Percentiles rank a stretch among this genome's conserved stretches.
Evolutionary conservation across 2,113 vertebrate genomes (phyloP).

Genomic region (Oncorhynchus tshawytscha): DNA sequence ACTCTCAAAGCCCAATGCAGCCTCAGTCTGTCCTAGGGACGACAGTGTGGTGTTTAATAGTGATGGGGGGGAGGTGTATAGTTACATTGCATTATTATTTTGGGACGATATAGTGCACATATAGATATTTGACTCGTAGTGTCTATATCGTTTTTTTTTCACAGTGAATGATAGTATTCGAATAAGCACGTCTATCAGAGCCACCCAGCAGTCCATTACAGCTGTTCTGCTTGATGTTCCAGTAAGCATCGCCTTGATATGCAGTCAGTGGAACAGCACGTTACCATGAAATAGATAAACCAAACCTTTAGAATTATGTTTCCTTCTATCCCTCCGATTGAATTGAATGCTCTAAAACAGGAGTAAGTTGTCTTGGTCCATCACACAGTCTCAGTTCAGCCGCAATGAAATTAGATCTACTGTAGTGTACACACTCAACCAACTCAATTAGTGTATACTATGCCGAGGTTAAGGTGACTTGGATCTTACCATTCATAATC

Average conservation of each 20-base stretch:
- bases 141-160: no score
- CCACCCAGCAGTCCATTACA: not conserved
- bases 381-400: not conserved
- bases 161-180: no score
- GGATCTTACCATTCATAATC: not conserved
- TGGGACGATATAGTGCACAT: no score
- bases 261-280: slow-evolving; percentile 22
- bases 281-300: slow-evolving; percentile 31
- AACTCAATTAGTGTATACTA: not conserved
- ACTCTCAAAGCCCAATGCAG: no score
- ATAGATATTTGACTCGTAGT: no score
- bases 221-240: not conserved
- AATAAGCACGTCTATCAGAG: no score
- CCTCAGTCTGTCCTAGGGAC: no score
- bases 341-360: slow-evolving; percentile 22
- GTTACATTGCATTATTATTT: no score
- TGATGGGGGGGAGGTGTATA: no score
- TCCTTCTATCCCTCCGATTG: slow-evolving; percentile 32
- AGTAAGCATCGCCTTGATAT: not conserved
- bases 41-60: no score
- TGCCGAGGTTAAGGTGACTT: not conserved
- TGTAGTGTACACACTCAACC: not conserved
- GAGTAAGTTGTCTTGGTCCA: not conserved
- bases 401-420: not conserved
- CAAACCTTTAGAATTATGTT: slow-evolving; percentile 30